These are phyloP conservation scores for Drosophila meridionalis DNA, from an alignment of 2,888 invertebrate species.

Conservation along the genomic window DNA sequence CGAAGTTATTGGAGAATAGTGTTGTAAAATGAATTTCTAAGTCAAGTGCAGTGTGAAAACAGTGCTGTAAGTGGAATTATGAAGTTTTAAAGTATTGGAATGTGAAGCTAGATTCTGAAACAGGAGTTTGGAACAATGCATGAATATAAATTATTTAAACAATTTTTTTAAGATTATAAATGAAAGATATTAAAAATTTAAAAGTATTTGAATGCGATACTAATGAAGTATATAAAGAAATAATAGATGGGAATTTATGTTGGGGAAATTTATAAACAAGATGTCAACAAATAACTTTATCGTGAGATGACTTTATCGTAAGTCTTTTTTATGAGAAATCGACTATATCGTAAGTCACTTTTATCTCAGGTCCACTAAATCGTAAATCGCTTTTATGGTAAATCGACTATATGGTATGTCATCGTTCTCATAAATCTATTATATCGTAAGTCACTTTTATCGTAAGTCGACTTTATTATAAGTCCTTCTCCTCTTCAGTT, in stretches of 20 bases:
- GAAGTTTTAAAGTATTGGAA: not conserved
- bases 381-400: too few species aligned
- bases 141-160: not conserved
- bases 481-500: not conserved
- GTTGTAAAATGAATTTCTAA: not conserved
- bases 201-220: not conserved
- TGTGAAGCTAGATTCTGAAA: not conserved
- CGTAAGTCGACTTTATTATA: not conserved
- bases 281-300: too few species aligned
- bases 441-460: too few species aligned
- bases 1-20: constrained; percentile 10
- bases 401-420: too few species aligned
- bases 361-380: too few species aligned
- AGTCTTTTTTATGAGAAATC: too few species aligned
- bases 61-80: constrained; percentile 1
- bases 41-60: not conserved
- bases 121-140: not conserved
- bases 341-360: too few species aligned
- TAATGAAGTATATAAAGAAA: not conserved
- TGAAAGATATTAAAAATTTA: not conserved
- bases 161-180: not conserved
- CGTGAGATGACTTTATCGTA: too few species aligned
- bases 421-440: too few species aligned
- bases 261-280: not conserved
- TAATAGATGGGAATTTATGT: not conserved